These are phyloP conservation scores for Sarcophaga variegata DNA, from an alignment of 2,888 invertebrate genomes.

Conservation along the genomic window DNA sequence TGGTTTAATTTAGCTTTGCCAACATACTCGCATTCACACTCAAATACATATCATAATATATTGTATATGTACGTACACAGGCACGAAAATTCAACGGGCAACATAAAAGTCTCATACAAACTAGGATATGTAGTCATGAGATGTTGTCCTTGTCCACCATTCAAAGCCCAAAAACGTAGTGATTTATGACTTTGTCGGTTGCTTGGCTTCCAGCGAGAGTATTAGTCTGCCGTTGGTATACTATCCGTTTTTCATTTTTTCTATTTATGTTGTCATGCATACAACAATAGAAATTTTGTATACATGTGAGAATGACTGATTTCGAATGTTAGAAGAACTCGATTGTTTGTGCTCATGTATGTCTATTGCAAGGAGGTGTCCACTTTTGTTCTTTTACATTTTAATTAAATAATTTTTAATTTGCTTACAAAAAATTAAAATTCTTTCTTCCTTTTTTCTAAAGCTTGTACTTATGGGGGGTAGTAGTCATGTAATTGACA, in stretches of 20 bases:
- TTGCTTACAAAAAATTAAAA: constrained; percentile 1
- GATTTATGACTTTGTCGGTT: constrained; percentile 60
- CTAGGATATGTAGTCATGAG: background rate
- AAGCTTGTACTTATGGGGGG: constrained; percentile 1
- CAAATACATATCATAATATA: background rate
- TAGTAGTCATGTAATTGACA: constrained; percentile 19
- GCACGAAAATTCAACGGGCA: background rate
- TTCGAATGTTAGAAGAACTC: background rate
- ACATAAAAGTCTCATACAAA: background rate
- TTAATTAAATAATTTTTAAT: constrained; percentile 37
- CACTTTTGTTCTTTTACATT: background rate
- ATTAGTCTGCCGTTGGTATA: constrained; percentile 35
- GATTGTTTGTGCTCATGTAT: background rate
- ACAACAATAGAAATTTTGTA: background rate
- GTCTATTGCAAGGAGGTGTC: background rate
- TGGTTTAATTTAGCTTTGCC: constrained; percentile 34
- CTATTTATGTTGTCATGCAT: constrained; percentile 6
- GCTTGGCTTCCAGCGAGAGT: constrained; percentile 48
- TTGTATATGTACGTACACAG: background rate
- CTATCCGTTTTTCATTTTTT: background rate
- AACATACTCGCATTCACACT: background rate
- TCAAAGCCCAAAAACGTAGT: constrained; percentile 11
- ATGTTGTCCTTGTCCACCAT: constrained; percentile 23
- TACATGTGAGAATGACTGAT: background rate
- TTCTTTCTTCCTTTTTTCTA: background rate